Evolutionary conservation across 1,140 invertebrate genomes (phyloP).

Genomic region (Drosophila biarmipes): DNA sequence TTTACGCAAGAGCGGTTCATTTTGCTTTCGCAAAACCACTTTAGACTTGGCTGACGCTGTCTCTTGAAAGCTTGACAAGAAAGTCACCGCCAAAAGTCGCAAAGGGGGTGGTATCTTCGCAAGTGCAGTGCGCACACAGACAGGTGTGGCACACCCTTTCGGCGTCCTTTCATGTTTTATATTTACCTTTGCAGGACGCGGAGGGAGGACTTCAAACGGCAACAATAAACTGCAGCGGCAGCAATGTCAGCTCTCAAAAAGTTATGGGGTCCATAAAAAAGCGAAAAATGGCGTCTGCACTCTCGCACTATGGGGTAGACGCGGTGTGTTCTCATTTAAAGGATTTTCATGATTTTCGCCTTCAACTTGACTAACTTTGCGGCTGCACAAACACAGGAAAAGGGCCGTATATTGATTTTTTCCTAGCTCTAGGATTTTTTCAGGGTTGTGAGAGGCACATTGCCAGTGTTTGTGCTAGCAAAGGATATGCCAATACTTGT

Average conservation of each 20-base stretch:
- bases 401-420: constrained; percentile 44
- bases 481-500: background rate
- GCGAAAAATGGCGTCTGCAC: constrained; percentile 4
- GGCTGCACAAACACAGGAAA: constrained; percentile 23
- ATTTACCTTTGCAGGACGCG: constrained; percentile 35
- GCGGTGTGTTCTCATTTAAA: constrained; percentile 8
- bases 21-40: background rate
- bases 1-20: background rate
- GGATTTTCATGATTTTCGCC: constrained; percentile 62
- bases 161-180: constrained; percentile 57
- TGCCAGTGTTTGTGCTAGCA: background rate
- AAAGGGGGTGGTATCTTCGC: constrained; percentile 12
- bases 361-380: constrained; percentile 42
- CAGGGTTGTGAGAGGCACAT: constrained; percentile 1
- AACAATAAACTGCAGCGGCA: constrained; percentile 29
- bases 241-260: constrained; percentile 6
- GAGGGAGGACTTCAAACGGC: constrained; percentile 17
- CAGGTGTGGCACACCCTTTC: constrained; percentile 33
- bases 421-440: background rate
- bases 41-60: constrained; percentile 3
- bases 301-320: background rate
- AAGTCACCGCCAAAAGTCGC: constrained; percentile 14
- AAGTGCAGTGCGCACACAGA: constrained; percentile 30
- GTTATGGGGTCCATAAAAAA: background rate
- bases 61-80: constrained; percentile 15